Evolutionary conservation across 2,797 vertebrate species (phyloP).

Genomic region (Bradypodion ventrale): DNA sequence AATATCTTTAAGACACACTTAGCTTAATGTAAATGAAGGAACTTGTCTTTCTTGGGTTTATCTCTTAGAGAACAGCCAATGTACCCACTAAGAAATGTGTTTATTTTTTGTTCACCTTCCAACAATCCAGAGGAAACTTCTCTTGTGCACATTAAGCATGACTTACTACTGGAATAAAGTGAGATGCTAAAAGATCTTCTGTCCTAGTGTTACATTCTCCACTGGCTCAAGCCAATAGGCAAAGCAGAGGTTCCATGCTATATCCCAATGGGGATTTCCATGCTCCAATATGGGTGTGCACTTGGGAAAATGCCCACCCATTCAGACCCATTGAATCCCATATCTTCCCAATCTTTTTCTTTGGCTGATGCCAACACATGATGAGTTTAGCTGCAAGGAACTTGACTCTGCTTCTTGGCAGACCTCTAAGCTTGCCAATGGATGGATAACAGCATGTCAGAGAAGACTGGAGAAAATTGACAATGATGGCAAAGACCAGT

Average conservation of each 20-base stretch:
- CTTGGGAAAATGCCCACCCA: not conserved
- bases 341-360: not conserved
- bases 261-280: not conserved
- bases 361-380: not conserved
- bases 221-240: not conserved
- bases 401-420: not conserved
- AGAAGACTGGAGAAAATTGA: not conserved
- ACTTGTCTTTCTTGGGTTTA: not conserved
- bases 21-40: not conserved
- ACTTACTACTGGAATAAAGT: not conserved
- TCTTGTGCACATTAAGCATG: not conserved
- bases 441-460: not conserved
- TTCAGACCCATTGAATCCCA: not conserved
- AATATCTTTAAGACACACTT: conserved; percentile 60
- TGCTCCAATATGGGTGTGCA: no score
- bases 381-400: not conserved
- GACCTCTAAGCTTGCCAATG: not conserved
- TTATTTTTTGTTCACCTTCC: not conserved
- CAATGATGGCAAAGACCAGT: not conserved
- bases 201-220: not conserved
- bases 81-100: accelerated
- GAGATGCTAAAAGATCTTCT: not conserved
- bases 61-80: not conserved
- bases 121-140: not conserved
- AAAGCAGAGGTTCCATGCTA: not conserved